A percentile compares a stretch with the other conserved stretches of the same genome.
Conservation (phyloP, 2,113 vertebrate species). For the Trogon surrucura region DNA sequence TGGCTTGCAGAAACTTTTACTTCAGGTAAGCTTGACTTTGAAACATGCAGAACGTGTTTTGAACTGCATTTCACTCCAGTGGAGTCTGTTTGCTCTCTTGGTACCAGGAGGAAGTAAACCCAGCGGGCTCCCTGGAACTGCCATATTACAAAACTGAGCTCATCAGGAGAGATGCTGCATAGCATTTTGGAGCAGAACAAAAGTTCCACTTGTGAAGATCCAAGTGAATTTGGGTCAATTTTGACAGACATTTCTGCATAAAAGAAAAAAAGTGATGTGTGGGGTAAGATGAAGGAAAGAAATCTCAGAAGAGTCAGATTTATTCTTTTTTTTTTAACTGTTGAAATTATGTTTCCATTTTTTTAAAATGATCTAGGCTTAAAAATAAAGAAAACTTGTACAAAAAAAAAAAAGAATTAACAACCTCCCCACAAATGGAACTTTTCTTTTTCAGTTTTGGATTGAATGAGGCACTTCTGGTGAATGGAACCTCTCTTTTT, state of each 20-base stretch:
- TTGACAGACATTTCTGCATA: background rate
- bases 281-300: background rate
- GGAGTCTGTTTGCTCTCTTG: background rate
- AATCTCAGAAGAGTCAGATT: background rate
- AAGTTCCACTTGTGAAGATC: background rate
- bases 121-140: background rate
- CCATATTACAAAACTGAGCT: background rate
- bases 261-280: background rate
- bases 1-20: background rate
- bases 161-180: background rate
- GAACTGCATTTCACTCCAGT: background rate
- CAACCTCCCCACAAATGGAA: background rate
- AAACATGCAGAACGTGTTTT: background rate
- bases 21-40: background rate
- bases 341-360: background rate
- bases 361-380: background rate
- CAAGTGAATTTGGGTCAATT: background rate
- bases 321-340: background rate
- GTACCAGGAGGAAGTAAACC: background rate
- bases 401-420: background rate
- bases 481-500: background rate
- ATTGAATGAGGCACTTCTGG: background rate
- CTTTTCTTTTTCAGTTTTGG: background rate
- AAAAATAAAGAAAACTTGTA: background rate
- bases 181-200: background rate